Percentiles rank a stretch among this genome's conserved stretches.
Evolutionary conservation across 2,797 vertebrate genomes (phyloP).

Genomic region (Brachyalestes nurse): DNA sequence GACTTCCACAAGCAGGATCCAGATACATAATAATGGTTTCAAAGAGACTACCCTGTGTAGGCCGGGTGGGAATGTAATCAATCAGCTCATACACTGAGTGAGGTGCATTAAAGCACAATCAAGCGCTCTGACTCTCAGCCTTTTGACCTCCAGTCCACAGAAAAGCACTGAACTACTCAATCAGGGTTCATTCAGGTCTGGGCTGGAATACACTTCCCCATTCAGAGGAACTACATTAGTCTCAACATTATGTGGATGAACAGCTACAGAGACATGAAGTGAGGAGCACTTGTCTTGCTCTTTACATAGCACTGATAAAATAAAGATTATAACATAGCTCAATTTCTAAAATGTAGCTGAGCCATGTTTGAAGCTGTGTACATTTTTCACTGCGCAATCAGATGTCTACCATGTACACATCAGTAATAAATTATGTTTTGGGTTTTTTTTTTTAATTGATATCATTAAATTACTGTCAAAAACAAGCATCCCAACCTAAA

Average conservation of each 20-base stretch:
- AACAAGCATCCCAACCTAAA: no score
- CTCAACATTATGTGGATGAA: neutral
- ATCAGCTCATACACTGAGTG: neutral
- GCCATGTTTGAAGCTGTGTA: no score
- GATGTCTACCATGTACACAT: no score
- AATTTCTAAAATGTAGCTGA: no score
- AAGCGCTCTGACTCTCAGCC: neutral
- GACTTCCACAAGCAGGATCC: conserved; percentile 24
- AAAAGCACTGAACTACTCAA: conserved; percentile 23
- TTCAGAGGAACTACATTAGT: neutral
- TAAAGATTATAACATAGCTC: neutral
- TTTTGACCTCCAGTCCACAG: neutral
- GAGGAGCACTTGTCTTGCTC: neutral
- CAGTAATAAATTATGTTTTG: no score
- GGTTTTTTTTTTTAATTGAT: no score
- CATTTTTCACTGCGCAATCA: no score
- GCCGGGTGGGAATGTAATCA: conserved; percentile 1
- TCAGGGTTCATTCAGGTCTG: conserved; percentile 25
- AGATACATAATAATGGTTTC: neutral
- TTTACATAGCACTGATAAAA: neutral
- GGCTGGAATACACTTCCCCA: neutral
- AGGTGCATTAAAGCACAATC: conserved; percentile 23
- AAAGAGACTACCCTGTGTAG: neutral
- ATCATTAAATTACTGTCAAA: no score
- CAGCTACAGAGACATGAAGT: neutral